A percentile compares a stretch with the other conserved stretches of the same genome.
phyloP scores from a whole-genome alignment of 2,113 vertebrate species.

The Bufo gargarizans region DNA sequence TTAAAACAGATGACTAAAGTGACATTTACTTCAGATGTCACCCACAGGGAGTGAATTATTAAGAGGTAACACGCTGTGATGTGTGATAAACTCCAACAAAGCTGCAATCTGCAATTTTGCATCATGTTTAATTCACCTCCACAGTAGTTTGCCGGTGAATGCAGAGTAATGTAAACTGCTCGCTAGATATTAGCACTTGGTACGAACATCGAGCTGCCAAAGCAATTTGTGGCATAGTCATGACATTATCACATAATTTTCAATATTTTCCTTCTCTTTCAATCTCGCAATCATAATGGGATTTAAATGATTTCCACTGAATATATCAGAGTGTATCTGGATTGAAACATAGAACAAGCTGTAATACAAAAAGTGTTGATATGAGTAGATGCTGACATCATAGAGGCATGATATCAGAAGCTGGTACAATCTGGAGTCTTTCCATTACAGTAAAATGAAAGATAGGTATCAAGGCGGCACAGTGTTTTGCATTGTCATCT shows the following conservation, averaged over 20 bases:
- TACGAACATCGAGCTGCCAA: conserved; percentile 13
- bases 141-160: conserved; percentile 38
- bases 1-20: background rate
- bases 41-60: conserved; percentile 33
- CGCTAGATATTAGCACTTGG: conserved; percentile 19
- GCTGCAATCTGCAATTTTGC: conserved; percentile 23
- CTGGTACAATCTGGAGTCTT: background rate
- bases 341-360: conserved; percentile 5
- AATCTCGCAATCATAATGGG: conserved; percentile 20
- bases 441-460: background rate
- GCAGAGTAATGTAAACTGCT: conserved; percentile 39
- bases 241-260: conserved; percentile 49
- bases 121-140: conserved; percentile 41
- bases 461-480: background rate
- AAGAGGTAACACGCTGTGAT: background rate
- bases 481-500: no score
- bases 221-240: conserved; percentile 18
- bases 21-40: conserved; percentile 27
- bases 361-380: background rate
- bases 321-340: background rate
- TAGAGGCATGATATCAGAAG: background rate
- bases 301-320: conserved; percentile 30
- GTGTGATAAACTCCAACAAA: conserved; percentile 42
- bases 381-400: background rate
- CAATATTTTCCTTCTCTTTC: conserved; percentile 31